These are phyloP conservation scores for Gambusia holbrooki DNA, from an alignment of 2,113 vertebrate species.

Conservation along the genomic window DNA sequence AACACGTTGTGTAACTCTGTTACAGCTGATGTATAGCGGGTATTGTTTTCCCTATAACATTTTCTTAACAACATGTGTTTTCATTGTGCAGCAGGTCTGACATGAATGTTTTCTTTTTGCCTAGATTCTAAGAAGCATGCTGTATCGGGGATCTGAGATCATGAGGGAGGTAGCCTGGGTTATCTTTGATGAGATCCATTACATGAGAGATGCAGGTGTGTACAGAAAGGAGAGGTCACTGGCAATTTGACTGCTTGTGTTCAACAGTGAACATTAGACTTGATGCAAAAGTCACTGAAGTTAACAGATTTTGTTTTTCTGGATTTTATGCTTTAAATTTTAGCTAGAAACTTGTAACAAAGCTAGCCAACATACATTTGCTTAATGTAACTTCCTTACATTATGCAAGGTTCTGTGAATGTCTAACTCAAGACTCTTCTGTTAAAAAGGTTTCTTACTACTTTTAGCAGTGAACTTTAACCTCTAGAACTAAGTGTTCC, in stretches of 20 bases:
- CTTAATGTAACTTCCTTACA: not conserved
- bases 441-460: not conserved
- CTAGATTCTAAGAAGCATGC: slow-evolving; percentile 97
- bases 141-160: slow-evolving; percentile 97
- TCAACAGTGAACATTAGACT: not conserved
- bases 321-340: not conserved
- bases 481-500: not conserved
- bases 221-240: not conserved
- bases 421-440: not conserved
- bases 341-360: not conserved
- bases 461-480: not conserved
- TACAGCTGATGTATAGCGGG: not conserved
- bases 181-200: slow-evolving; percentile 98
- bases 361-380: not conserved
- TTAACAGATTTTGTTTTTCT: not conserved
- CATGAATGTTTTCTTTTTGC: not conserved
- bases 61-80: not conserved
- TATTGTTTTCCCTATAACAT: not conserved
- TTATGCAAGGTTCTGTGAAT: not conserved
- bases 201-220: slow-evolving; percentile 96
- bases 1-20: not conserved
- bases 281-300: not conserved
- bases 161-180: slow-evolving; percentile 99
- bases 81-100: not conserved
- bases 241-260: not conserved